These are phyloP conservation scores for Ophion ellenae DNA, from an alignment of 2,888 invertebrate genomes.

Conservation along the genomic window DNA sequence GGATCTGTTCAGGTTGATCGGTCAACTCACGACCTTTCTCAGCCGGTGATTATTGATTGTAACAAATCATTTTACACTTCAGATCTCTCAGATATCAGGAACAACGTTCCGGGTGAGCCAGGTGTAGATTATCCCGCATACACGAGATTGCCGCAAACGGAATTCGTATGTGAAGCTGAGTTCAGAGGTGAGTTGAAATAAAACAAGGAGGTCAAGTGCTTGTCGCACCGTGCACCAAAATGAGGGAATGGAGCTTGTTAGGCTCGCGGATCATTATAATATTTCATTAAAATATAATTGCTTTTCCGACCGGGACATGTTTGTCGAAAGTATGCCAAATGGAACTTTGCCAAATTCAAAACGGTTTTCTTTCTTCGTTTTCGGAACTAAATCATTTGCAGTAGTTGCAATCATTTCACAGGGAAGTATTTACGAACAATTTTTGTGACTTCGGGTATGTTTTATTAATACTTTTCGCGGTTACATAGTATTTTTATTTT, in stretches of 20 bases:
- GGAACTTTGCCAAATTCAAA: neutral
- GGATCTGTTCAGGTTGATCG: neutral
- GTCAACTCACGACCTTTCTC: neutral
- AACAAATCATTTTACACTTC: conserved; percentile 1
- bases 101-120: conserved; percentile 88
- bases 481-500: too few relatives aligned
- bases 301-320: neutral
- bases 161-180: conserved; percentile 87
- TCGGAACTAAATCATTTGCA: too few relatives aligned
- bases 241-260: neutral
- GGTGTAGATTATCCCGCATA: conserved; percentile 88
- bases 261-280: neutral
- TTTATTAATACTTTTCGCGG: too few relatives aligned
- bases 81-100: conserved; percentile 86
- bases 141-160: conserved; percentile 86
- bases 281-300: neutral
- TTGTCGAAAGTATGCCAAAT: neutral
- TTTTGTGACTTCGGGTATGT: too few relatives aligned
- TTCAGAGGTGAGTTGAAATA: conserved; percentile 85
- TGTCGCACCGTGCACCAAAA: neutral
- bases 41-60: neutral
- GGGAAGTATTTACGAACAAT: too few relatives aligned
- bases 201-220: neutral
- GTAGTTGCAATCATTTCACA: too few relatives aligned
- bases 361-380: too few relatives aligned